phyloP scores from a whole-genome alignment of 2,797 vertebrate species.

The Takifugu rubripes region DNA sequence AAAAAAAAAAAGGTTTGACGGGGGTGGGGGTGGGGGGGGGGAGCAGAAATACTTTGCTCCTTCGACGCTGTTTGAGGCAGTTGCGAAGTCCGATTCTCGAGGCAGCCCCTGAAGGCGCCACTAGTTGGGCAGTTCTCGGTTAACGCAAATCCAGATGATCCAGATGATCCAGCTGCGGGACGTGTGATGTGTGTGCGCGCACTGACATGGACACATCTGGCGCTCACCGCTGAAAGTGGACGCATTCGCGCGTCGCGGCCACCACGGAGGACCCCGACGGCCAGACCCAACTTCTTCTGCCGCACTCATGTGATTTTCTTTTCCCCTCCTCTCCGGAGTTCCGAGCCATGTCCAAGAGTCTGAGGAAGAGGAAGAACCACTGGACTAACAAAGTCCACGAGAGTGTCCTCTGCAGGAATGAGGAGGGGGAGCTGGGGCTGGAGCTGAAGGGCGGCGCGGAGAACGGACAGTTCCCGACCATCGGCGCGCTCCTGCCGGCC shows the following conservation, averaged over 20 bases:
- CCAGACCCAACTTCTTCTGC: constrained; percentile 44
- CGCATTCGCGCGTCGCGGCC: constrained; percentile 16
- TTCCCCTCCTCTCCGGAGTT: background rate
- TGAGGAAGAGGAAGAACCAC: constrained; percentile 93
- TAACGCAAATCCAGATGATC: constrained; percentile 48
- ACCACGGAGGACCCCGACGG: constrained; percentile 16
- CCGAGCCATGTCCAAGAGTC: constrained; percentile 92
- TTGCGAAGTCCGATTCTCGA: background rate
- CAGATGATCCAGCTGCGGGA: constrained; percentile 70
- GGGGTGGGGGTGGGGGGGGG: too few relatives aligned
- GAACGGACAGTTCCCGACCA: constrained; percentile 91
- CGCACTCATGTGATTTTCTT: constrained; percentile 52
- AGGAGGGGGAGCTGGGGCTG: constrained; percentile 86
- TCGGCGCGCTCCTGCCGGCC: constrained; percentile 83
- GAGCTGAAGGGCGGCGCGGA: constrained; percentile 93
- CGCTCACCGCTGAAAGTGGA: constrained; percentile 38
- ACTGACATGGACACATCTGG: constrained; percentile 65
- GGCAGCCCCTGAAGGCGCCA: constrained; percentile 37
- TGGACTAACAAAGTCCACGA: constrained; percentile 97
- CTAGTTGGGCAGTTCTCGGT: constrained; percentile 63
- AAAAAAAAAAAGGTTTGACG: too few relatives aligned
- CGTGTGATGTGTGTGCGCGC: constrained; percentile 26
- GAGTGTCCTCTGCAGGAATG: constrained; percentile 84
- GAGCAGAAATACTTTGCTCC: background rate
- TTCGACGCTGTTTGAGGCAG: background rate